Evolutionary conservation across 1,140 invertebrate species (phyloP), one percentile per base, ranked within the genome.

Genomic region (Cotesia glomerata): DNA sequence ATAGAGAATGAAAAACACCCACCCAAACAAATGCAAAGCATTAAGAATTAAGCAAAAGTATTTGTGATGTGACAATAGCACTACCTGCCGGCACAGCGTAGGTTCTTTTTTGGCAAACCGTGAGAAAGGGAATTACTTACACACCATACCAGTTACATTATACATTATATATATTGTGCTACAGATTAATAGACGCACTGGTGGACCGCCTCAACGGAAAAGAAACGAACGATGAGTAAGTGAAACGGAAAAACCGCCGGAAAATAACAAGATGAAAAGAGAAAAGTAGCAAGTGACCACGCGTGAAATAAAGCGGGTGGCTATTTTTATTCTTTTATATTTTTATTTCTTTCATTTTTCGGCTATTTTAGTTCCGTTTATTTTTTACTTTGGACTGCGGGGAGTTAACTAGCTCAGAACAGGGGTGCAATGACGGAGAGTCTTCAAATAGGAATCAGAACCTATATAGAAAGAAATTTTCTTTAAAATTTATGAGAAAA

Each of bases 71-170:
- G 39, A 68, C 77, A 78, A 78, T 76, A 72, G 77, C 61, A 62
- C 59, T 58, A 34, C 74, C 77, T 80, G 77, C 73, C 75, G 66
- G 76, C 75, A 26, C 26, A 3, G 26, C 26, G 26, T 26, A 26
- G 26, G 26, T 74, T 76, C 78, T 78, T 80, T 80, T 76, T 73
- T 72, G 62, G 73, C 71, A 36, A 69, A 78, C 77, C 81, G 81
- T 82, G 81, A 81, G 80, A 82, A 82, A 81, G 75, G 77, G 72
- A 77, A 58, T 76, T 56, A 54, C 67, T 62, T 32, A 26, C 26
- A 32, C 34, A 26, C n/a, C 67, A 56, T 26, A 26, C 26, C 1
- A 26, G 26, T 26, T 26, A 26, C 26, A 26, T 26, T 26, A 26
- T 26, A 26, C 26, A 26, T 26, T 26, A 26, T 26, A 26, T 26